A percentile compares a stretch with the other conserved stretches of the same genome.
Evolutionary conservation across 2,113 vertebrate species (phyloP).

Genomic region (Proterorhinus semilunaris): DNA sequence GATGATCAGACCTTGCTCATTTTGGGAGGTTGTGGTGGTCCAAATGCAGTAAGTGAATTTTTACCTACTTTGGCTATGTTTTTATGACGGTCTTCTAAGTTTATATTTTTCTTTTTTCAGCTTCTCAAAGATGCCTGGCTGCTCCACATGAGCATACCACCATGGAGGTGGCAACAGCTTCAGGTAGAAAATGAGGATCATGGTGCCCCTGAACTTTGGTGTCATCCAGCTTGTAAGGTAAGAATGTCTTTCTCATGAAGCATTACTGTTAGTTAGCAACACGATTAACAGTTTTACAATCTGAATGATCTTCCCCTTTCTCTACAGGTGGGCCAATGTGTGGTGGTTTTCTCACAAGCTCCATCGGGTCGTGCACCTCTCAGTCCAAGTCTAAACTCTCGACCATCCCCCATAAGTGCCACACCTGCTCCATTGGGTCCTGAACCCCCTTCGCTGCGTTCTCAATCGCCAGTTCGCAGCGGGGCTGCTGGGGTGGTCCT

Average conservation of each 20-base stretch:
- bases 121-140: conserved; percentile 97
- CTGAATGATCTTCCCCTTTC: background rate
- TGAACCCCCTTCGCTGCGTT: conserved; percentile 86
- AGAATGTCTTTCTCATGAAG: conserved; percentile 19
- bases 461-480: conserved; percentile 86
- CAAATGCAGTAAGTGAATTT: conserved; percentile 88
- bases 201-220: conserved; percentile 94
- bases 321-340: conserved; percentile 92
- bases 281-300: too few relatives aligned
- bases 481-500: conserved; percentile 71
- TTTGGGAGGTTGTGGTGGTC: conserved; percentile 95
- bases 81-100: background rate
- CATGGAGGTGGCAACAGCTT: conserved; percentile 94
- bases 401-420: conserved; percentile 96
- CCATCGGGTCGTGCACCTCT: conserved; percentile 93
- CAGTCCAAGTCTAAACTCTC: conserved; percentile 95
- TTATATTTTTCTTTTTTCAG: conserved; percentile 54
- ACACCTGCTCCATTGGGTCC: conserved; percentile 87
- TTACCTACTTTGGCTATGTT: too few relatives aligned
- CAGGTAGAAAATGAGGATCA: conserved; percentile 97
- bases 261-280: background rate
- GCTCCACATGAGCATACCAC: conserved; percentile 83
- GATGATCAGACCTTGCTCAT: conserved; percentile 91
- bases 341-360: conserved; percentile 98
- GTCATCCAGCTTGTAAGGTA: conserved; percentile 95